Percentiles rank a stretch among this genome's conserved stretches.
These are phyloP conservation scores for Botrylloides violaceus DNA, from an alignment of 23 tunicate species.

Conservation along the genomic window DNA sequence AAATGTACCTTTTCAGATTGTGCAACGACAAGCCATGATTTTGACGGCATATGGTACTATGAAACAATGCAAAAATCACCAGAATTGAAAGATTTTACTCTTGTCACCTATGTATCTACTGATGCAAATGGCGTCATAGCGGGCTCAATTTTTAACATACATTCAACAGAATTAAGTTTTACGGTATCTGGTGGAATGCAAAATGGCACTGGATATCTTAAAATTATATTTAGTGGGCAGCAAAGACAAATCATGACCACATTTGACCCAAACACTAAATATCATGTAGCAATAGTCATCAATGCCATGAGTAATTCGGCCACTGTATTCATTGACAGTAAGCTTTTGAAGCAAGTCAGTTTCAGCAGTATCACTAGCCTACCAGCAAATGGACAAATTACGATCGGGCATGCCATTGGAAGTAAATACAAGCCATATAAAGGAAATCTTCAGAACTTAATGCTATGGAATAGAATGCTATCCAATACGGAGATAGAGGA, in stretches of 20 bases:
- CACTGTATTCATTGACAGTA: not conserved
- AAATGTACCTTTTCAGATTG: not conserved
- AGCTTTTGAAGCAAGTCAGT: not conserved
- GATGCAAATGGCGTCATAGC: not conserved
- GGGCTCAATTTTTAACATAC: not conserved
- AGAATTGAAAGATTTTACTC: not conserved
- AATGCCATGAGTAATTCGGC: not conserved
- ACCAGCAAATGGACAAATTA: not conserved
- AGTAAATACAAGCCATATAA: not conserved
- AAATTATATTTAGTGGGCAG: not conserved
- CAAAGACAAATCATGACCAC: not conserved
- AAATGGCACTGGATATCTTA: not conserved
- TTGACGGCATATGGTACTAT: not conserved
- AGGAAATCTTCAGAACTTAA: slow-evolving; percentile 3
- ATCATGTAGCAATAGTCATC: not conserved
- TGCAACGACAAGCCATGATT: not conserved
- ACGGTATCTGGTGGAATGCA: not conserved
- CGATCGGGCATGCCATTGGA: not conserved
- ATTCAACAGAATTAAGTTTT: not conserved
- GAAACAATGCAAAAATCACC: slow-evolving; percentile 5
- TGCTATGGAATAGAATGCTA: slow-evolving; percentile 8
- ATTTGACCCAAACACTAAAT: not conserved
- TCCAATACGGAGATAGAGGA: not conserved
- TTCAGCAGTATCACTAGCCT: not conserved
- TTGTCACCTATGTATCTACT: not conserved